Evolutionary conservation across 2,888 invertebrate genomes (phyloP), one percentile per base, ranked within the genome.

Genomic region (Acronicta aceris): DNA sequence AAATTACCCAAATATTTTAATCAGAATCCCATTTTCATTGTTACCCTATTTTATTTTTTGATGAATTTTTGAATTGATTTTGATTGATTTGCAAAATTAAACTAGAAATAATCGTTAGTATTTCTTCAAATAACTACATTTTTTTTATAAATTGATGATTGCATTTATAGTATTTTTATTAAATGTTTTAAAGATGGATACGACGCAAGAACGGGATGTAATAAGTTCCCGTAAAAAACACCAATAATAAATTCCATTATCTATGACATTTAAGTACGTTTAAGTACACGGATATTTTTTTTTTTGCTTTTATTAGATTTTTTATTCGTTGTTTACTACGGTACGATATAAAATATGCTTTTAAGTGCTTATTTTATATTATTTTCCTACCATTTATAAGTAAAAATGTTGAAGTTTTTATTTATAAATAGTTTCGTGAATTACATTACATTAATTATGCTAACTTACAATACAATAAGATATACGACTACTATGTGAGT

Each of bases 381-480:
- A 82, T 71, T 68, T 61, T 55, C 71, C 76, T 68, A 81, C 81
- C 89, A 81, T 86, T 91, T 84, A 90, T 89, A 90, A 86, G 82
- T 71, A 74, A 68, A 67, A 16, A 57, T 60, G 69, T 50, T 56
- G 16, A n/a, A 42, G 16, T 53, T 30, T 65, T 73, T 67, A 70
- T 77, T 81, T 81, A 82, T 79, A 70, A 84, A 79, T 66, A 76
- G 73, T 68, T 52, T 64, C 43, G 54, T 66, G 71, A 83, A 90
- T 92, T 93, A 93, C 94, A 94, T 94, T 94, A 94, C 94, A 93
- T 93, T 91, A 83, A 88, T 92, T 91, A 93, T 78, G 74, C 89
- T 93, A 90, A 89, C 91, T 93, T 93, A 93, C 86, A 27, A 71
- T 74, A 78, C 73, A 81, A 84, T 86, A 89, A 85, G 84, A 88